Conservation (phyloP, 2,113 vertebrate genomes). For the Oreochromis tanganicae region DNA sequence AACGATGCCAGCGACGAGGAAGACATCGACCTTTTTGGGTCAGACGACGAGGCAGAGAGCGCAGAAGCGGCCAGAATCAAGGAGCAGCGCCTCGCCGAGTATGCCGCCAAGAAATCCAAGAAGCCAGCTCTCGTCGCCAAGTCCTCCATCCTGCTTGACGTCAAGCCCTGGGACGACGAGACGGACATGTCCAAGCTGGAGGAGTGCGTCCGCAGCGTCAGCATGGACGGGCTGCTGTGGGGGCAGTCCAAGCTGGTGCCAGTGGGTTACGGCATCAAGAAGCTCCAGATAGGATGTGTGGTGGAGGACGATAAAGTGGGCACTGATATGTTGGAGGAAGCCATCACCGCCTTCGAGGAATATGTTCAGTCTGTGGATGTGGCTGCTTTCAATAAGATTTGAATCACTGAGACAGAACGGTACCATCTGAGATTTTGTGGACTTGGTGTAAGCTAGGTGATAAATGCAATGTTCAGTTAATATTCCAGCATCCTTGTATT, state of each 20-base stretch:
- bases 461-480: neutral
- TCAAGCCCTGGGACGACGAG: conserved; percentile 97
- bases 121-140: conserved; percentile 90
- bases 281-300: conserved; percentile 94
- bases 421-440: neutral
- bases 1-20: conserved; percentile 61
- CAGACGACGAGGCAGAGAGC: conserved; percentile 87
- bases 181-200: conserved; percentile 91
- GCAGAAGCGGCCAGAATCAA: conserved; percentile 80
- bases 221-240: conserved; percentile 90
- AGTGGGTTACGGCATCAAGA: conserved; percentile 95
- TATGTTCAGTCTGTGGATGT: conserved; percentile 94
- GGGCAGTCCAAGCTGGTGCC: conserved; percentile 91
- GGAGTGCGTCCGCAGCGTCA: conserved; percentile 85
- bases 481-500: neutral
- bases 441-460: neutral
- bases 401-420: conserved; percentile 26
- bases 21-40: conserved; percentile 92
- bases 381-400: conserved; percentile 96
- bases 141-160: conserved; percentile 89
- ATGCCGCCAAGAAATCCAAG: conserved; percentile 92
- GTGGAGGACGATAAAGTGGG: conserved; percentile 97
- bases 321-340: conserved; percentile 89
- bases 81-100: conserved; percentile 86
- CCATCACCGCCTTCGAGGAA: conserved; percentile 90